Conservation (phyloP, 2,888 invertebrate species). For the Galerucella calmariensis region DNA sequence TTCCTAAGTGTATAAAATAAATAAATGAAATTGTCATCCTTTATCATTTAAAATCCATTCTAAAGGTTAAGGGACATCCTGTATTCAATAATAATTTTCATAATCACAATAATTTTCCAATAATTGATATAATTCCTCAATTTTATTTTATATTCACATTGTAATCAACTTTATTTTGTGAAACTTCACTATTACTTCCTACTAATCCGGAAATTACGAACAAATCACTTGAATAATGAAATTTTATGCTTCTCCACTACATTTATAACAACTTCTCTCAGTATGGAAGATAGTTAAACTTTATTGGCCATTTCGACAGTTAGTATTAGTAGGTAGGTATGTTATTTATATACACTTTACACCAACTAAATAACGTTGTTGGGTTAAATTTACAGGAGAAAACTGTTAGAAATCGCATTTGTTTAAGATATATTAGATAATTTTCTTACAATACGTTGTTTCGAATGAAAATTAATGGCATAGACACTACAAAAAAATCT, state of each 20-base stretch:
- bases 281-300: not conserved
- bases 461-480: not conserved
- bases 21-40: too few species aligned
- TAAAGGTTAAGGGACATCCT: too few species aligned
- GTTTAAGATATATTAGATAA: not conserved
- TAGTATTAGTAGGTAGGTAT: conserved; percentile 1
- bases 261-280: not conserved
- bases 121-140: not conserved
- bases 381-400: not conserved
- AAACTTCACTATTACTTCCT: not conserved
- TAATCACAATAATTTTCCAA: too few species aligned
- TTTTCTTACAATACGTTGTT: not conserved
- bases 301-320: not conserved
- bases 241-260: not conserved
- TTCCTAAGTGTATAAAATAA: too few species aligned
- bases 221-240: not conserved
- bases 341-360: not conserved
- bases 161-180: not conserved
- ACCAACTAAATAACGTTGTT: not conserved
- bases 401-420: not conserved
- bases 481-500: not conserved
- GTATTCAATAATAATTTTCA: too few species aligned
- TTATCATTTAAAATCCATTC: too few species aligned
- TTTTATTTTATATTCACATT: too few species aligned
- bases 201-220: not conserved